Base-by-base conservation (phyloP, 1,140 invertebrate species). In the Drosophila rhopaloa region DNA sequence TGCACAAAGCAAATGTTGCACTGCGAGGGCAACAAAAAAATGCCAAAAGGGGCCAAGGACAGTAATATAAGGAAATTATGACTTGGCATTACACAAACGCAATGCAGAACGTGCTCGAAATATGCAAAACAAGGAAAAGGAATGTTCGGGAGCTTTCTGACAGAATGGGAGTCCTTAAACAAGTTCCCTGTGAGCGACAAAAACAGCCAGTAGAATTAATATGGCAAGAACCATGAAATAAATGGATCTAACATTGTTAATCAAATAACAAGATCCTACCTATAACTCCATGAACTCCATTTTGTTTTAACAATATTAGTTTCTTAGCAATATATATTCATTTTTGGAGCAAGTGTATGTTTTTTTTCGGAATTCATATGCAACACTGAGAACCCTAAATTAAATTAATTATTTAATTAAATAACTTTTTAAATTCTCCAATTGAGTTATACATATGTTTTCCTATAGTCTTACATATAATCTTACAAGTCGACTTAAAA, bases 21-120 rank as follows among this genome's bases (percentile, higher is more conserved):
- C 68, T 86, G 63, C 60, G 65, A 57, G 40, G 50, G 37, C n/a
- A 73, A 56, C 38, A 66, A 62, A 50, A 60, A 54, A 71, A 71
- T 38, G 40, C 11, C 32, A 35, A 27, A 59, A 58, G 56, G 32
- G 58, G 44, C 55, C 59, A 77, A 74, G 73, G 81, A 74, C 59
- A 68, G 63, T 54, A 77, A 63, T 65, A 61, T 73, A 68, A 81
- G 47, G 55, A 84, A 84, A 73, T 80, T 81, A 73, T 70, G 60
- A 76, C 63, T 72, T 84, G 71, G 54, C 61, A 80, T 56, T 48
- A 71, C 38, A 41, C 43, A 47, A 55, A 51, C 62, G 68, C 56
- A 74, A 38, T 29, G 72, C 51, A 61, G 37, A 55, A 75, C 71
- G 58, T 75, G 80, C 53, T 46, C 55, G 38, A 79, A 79, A 76